Evolutionary conservation across 2,797 vertebrate genomes (phyloP).

Genomic region (Sus cebifrons): DNA sequence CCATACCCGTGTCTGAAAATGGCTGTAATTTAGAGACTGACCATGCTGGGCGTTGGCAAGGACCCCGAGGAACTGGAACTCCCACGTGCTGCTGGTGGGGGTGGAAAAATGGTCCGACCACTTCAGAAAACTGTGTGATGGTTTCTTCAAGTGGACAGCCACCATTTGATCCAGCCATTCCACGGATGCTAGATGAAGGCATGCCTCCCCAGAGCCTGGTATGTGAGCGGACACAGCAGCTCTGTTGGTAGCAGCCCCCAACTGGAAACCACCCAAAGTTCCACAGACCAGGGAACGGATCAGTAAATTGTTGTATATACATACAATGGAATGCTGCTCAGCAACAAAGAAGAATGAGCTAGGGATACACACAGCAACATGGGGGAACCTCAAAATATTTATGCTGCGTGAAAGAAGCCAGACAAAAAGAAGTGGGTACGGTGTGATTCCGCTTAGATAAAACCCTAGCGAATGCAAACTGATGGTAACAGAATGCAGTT

Average conservation of each 20-base stretch:
- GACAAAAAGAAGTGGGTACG: not conserved
- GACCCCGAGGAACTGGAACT: not conserved
- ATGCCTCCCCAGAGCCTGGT: not conserved
- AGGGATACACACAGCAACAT: not conserved
- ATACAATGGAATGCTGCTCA: not conserved
- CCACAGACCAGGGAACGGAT: not conserved
- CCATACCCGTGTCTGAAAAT: not conserved
- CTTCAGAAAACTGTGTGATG: not conserved
- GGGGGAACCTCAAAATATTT: not conserved
- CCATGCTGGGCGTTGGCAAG: not conserved
- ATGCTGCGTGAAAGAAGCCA: slow-evolving; percentile 6
- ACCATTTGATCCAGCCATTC: not conserved
- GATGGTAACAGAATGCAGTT: not conserved
- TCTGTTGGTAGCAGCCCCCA: slow-evolving; percentile 48
- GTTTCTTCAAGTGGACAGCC: slow-evolving; percentile 31
- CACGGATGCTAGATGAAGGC: not conserved
- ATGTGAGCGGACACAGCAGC: not conserved
- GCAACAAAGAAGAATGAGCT: slow-evolving; percentile 39
- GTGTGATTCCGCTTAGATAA: not conserved
- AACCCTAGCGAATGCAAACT: not conserved
- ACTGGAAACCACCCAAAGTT: not conserved
- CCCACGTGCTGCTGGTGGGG: not conserved
- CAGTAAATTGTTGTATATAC: not conserved
- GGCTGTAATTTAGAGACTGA: not conserved
- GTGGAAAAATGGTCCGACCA: not conserved